Conservation (phyloP, 2,113 vertebrate species). For the Bothrops jararaca region DNA sequence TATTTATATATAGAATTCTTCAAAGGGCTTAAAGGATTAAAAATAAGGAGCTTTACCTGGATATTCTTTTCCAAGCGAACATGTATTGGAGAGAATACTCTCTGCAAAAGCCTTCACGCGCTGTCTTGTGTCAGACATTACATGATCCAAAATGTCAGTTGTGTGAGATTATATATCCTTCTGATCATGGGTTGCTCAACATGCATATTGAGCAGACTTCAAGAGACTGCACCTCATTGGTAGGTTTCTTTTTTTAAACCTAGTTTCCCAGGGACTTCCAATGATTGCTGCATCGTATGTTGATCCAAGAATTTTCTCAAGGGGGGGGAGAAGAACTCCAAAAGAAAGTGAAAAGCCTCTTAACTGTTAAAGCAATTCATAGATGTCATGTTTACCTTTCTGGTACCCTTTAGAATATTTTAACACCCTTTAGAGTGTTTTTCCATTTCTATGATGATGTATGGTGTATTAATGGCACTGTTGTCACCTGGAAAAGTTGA, state of each 20-base stretch:
- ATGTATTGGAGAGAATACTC: background rate
- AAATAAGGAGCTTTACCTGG: background rate
- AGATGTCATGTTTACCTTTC: no score
- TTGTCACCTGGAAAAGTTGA: no score
- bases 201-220: accelerated
- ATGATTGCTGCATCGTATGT: no score
- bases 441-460: background rate
- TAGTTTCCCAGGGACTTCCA: background rate
- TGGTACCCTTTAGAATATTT: background rate
- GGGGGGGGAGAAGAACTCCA: background rate
- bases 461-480: no score
- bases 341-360: background rate
- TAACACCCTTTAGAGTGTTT: background rate
- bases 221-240: background rate
- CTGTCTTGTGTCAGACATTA: background rate
- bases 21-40: background rate
- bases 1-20: background rate
- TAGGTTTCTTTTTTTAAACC: background rate
- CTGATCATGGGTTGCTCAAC: background rate
- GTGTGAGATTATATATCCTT: background rate
- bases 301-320: background rate
- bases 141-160: background rate
- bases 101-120: background rate
- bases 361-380: no score
- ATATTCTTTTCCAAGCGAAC: accelerated